Base-by-base conservation (phyloP, 2,113 vertebrate genomes). In the Riparia riparia region DNA sequence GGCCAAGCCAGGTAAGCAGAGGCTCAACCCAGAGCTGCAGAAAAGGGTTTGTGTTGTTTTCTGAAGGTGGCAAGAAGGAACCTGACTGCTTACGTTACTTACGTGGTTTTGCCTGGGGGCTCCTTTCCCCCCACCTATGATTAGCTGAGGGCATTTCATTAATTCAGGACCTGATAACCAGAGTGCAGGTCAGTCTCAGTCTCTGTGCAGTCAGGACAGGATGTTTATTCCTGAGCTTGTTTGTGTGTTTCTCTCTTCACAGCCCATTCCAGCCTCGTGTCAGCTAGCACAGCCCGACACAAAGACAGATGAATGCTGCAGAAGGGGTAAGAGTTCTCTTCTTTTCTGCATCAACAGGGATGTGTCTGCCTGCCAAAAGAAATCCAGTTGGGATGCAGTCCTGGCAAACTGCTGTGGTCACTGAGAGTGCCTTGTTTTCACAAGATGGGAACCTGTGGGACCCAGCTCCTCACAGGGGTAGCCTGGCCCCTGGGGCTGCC, bases 281-380 rank as follows among this genome's bases (percentile, higher is more conserved):
- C 15, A 26, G 53, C 2, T 32, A 29, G 80, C 3, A n/a, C 47
- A 60, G 61, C 51, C 56, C 0, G 0, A 22, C 53, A 31, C 20
- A 37, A 45, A 2, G 14, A n/a, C 1, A 13, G 50, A 10, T 8
- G 37, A 47, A 25, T 0, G 2, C 49, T 41, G 70, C 0, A 12
- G 57, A 37, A 51, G 31, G 19, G 19, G 11, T 49, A 16, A n/a
- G 64, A 63, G 34, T 28, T 58, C 5, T 9, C 13, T 34, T 77
- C 61, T 18, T 66, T 78, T 16, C 45, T 18, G 34, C 32, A 14
- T 11, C 39, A 32, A 54, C n/a, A 11, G 37, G 31, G 21, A 4
- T 28, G 50, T 39, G 6, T 41, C 41, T 60, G 41, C 21, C 83
- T 77, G 60, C n/a, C 34, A 3, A 7, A 63, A 41, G 29, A 50